These are phyloP conservation scores for Emmelina monodactyla DNA, from an alignment of 2,888 invertebrate genomes.

Conservation along the genomic window DNA sequence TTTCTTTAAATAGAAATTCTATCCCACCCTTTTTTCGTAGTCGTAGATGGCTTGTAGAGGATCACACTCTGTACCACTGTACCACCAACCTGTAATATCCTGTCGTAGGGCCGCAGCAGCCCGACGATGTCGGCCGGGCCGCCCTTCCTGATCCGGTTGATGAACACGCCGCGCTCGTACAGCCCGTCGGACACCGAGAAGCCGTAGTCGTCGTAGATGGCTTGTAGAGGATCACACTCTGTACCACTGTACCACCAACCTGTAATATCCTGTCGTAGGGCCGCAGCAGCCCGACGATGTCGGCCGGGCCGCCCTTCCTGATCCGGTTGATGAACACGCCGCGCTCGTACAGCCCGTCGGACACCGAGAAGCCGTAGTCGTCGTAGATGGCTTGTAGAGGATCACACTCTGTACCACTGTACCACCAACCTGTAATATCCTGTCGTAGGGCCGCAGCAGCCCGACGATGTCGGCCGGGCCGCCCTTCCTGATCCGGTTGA, in stretches of 20 bases:
- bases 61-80: too few relatives aligned
- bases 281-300: constrained; percentile 79
- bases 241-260: too few relatives aligned
- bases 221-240: too few relatives aligned
- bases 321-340: constrained; percentile 95
- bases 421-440: constrained; percentile 92
- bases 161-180: constrained; percentile 92
- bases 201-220: constrained; percentile 93
- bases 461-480: constrained; percentile 91
- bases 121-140: constrained; percentile 91
- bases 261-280: constrained; percentile 92
- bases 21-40: too few relatives aligned
- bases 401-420: too few relatives aligned
- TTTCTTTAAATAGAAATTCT: too few relatives aligned
- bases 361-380: constrained; percentile 96
- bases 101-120: constrained; percentile 82
- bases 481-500: constrained; percentile 88
- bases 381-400: constrained; percentile 91
- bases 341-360: constrained; percentile 90
- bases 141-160: constrained; percentile 88
- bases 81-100: constrained; percentile 92
- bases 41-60: too few relatives aligned
- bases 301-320: constrained; percentile 90
- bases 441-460: constrained; percentile 82
- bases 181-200: constrained; percentile 95